Evolutionary conservation across 2,113 vertebrate species (phyloP).

Genomic region (Bettongia penicillata): DNA sequence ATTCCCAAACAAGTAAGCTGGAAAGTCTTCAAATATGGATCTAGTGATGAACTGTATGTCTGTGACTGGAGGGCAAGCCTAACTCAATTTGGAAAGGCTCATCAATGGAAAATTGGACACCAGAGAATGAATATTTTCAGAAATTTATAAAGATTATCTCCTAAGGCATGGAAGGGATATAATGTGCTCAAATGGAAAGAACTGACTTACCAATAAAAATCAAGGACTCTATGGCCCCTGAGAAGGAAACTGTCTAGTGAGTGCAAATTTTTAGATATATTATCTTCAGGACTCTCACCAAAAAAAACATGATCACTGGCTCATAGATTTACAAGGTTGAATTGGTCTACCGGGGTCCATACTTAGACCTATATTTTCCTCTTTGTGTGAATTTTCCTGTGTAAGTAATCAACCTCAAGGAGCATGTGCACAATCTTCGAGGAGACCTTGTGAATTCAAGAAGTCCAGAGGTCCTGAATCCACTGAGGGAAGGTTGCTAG

Average conservation of each 20-base stretch:
- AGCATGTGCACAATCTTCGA: background rate
- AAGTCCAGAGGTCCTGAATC: background rate
- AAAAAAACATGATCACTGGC: background rate
- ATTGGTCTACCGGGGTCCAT: background rate
- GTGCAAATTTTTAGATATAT: background rate
- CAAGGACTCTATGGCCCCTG: background rate
- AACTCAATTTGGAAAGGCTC: background rate
- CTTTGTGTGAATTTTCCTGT: background rate
- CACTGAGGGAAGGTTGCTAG: background rate
- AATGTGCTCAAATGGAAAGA: background rate
- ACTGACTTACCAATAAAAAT: background rate
- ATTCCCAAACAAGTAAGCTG: background rate
- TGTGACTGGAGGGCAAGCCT: background rate
- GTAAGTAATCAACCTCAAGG: background rate
- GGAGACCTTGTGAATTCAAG: background rate
- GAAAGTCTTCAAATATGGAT: background rate
- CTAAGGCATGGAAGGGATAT: background rate
- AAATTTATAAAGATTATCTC: background rate
- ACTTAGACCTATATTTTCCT: background rate
- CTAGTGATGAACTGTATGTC: background rate
- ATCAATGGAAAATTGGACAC: background rate
- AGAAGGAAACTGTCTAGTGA: background rate
- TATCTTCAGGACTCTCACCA: background rate
- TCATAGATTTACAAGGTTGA: background rate
- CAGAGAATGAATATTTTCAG: background rate